Evolutionary conservation across 35 echinoderm and acorn worm species (phyloP).

Genomic region (Ophioderma brevispina): DNA sequence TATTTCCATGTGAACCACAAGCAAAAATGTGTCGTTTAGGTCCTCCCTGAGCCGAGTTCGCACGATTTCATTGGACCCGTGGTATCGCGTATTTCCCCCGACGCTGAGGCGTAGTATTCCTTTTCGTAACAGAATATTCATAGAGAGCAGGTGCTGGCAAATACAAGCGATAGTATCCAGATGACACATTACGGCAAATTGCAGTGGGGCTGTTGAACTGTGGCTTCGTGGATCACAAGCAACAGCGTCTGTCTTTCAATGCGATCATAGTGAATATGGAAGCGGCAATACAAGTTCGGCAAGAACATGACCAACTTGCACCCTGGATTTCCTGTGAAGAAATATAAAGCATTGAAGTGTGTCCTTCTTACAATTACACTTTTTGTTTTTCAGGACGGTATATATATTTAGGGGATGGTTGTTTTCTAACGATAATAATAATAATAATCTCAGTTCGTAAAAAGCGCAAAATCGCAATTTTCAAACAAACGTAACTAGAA

Average conservation of each 20-base stretch:
- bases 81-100: constrained; percentile 10
- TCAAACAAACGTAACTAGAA: too few species aligned
- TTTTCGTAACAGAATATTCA: constrained; percentile 65
- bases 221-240: background rate
- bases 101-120: background rate
- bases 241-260: constrained; percentile 44
- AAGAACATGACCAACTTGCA: constrained; percentile 71
- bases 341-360: too few species aligned
- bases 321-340: constrained; percentile 32
- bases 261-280: constrained; percentile 48
- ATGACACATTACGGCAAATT: background rate
- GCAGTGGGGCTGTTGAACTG: background rate
- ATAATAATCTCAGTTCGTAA: too few species aligned
- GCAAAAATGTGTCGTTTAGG: constrained; percentile 25
- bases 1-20: constrained; percentile 59
- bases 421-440: too few species aligned
- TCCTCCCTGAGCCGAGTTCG: background rate
- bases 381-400: too few species aligned
- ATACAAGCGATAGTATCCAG: constrained; percentile 27
- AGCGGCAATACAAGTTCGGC: constrained; percentile 59
- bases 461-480: too few species aligned
- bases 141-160: constrained; percentile 58
- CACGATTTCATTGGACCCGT: background rate
- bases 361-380: too few species aligned
- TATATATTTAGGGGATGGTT: too few species aligned